These are phyloP conservation scores for Anolis carolinensis DNA, from an alignment of 2,113 vertebrate genomes.

Conservation along the genomic window DNA sequence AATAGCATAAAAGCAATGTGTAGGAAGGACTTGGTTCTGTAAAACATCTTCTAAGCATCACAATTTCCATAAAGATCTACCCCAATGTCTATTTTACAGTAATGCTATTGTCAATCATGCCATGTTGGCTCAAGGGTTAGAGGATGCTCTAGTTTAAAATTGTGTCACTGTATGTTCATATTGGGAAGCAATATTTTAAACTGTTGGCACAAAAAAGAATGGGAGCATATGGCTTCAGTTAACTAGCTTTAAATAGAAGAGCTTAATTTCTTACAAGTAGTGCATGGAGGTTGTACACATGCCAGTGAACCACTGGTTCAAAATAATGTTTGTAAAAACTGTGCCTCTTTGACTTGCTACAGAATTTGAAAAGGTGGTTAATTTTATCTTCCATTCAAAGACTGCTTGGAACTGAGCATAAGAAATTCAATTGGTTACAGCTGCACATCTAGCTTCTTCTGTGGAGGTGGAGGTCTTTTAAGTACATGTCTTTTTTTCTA, in stretches of 20 bases:
- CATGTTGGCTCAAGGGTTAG: not conserved
- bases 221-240: not conserved
- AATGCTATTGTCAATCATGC: too few relatives aligned
- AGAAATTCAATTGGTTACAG: constrained; percentile 54
- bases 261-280: constrained; percentile 5
- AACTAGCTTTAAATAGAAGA: not conserved
- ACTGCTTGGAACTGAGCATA: not conserved
- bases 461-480: constrained; percentile 36
- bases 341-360: not conserved
- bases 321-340: not conserved
- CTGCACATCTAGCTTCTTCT: constrained; percentile 40
- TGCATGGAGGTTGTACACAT: constrained; percentile 12
- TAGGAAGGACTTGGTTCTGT: not conserved
- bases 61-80: not conserved
- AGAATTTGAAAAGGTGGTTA: not conserved
- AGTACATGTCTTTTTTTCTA: constrained; percentile 4
- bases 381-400: constrained; percentile 43
- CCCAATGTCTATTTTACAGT: too few relatives aligned
- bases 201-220: not conserved
- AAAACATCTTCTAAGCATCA: not conserved
- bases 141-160: not conserved
- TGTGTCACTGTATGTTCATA: too few relatives aligned
- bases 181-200: not conserved
- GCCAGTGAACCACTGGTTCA: not conserved
- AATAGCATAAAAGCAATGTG: not conserved